These are phyloP conservation scores for Coelinius sp. DNA, from an alignment of 2,888 invertebrate species.

Conservation along the genomic window DNA sequence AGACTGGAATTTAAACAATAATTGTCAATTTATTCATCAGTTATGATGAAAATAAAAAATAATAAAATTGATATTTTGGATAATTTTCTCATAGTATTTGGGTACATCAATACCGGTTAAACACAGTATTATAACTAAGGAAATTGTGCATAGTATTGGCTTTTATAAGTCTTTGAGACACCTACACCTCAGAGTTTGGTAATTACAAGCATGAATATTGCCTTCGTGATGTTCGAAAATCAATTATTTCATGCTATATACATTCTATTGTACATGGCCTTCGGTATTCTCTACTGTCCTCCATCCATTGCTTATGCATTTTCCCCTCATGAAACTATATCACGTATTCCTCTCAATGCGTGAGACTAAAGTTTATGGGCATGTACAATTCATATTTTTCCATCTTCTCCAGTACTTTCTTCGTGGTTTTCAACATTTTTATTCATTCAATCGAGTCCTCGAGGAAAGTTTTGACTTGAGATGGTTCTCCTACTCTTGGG, in stretches of 20 bases:
- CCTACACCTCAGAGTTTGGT: constrained; percentile 13
- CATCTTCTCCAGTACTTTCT: not conserved
- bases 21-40: too few species aligned
- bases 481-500: not conserved
- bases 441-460: constrained; percentile 9
- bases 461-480: not conserved
- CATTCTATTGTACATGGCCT: not conserved
- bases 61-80: not conserved
- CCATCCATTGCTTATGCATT: not conserved
- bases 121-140: constrained; percentile 5
- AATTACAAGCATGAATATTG: constrained; percentile 16
- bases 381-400: constrained; percentile 23
- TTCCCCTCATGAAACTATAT: constrained; percentile 10
- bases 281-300: not conserved
- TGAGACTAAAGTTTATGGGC: constrained; percentile 11
- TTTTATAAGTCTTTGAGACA: constrained; percentile 18
- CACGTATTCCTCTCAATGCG: constrained; percentile 2
- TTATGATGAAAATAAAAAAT: not conserved
- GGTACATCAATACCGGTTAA: constrained; percentile 23
- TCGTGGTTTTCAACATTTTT: not conserved
- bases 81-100: not conserved
- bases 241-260: constrained; percentile 31
- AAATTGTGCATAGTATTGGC: constrained; percentile 8
- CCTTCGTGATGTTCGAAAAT: constrained; percentile 34
- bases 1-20: too few species aligned